phyloP scores from a whole-genome alignment of 2,113 vertebrate genomes.

The Poeciliopsis retropinna region DNA sequence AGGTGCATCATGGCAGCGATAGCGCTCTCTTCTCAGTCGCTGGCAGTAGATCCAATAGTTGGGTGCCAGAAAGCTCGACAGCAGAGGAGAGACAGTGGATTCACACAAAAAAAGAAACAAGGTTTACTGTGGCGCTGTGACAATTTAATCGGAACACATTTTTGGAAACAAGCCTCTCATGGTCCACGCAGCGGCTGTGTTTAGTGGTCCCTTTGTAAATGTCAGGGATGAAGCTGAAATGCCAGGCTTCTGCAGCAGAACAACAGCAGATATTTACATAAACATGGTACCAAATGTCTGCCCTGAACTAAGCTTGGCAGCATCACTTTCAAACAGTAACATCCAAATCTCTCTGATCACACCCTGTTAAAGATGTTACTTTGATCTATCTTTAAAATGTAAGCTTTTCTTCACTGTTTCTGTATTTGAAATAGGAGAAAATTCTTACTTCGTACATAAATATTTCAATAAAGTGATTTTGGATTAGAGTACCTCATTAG shows the following conservation, averaged over 20 bases:
- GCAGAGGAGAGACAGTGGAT: slow-evolving; percentile 22
- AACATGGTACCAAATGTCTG: slow-evolving; percentile 39
- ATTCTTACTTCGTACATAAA: no score
- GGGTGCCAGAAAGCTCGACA: slow-evolving; percentile 16
- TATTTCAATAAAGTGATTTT: no score
- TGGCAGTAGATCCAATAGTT: slow-evolving; percentile 1
- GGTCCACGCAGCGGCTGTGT: slow-evolving; percentile 36
- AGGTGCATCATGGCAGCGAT: slow-evolving; percentile 42
- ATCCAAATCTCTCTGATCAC: slow-evolving; percentile 8
- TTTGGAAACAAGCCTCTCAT: slow-evolving; percentile 38
- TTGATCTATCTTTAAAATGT: no score
- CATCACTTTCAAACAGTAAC: neutral
- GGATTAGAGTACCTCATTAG: no score
- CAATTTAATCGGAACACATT: slow-evolving; percentile 35
- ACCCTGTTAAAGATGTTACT: no score
- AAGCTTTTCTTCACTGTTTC: no score
- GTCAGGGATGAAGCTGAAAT: slow-evolving; percentile 59
- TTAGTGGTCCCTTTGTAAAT: slow-evolving; percentile 64
- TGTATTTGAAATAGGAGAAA: no score
- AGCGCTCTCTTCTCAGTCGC: neutral
- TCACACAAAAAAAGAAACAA: slow-evolving; percentile 36
- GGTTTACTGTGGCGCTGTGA: slow-evolving; percentile 46
- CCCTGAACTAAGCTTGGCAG: slow-evolving; percentile 40
- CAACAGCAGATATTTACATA: slow-evolving; percentile 58
- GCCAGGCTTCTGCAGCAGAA: slow-evolving; percentile 55